A percentile compares a stretch with the other conserved stretches of the same genome.
phyloP scores from a whole-genome alignment of 1,140 invertebrate genomes.

The Dinoponera quadriceps region DNA sequence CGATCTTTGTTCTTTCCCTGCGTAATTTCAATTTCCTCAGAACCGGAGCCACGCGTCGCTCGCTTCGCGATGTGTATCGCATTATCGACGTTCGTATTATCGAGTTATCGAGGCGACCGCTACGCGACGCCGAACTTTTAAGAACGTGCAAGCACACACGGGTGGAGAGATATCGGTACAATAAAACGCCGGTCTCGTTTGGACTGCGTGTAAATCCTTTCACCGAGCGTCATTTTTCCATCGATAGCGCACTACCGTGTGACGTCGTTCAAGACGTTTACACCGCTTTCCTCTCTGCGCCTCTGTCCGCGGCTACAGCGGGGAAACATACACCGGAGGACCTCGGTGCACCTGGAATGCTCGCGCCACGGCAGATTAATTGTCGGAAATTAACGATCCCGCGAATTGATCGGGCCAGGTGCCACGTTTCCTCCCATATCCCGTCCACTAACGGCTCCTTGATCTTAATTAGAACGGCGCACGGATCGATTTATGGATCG shows the following conservation, averaged over 20 bases:
- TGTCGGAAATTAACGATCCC: not conserved
- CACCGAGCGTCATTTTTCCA: not conserved
- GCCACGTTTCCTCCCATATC: no score
- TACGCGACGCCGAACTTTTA: conserved; percentile 9
- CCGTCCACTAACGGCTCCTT: no score
- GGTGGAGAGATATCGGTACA: not conserved
- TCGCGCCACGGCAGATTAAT: not conserved
- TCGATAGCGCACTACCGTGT: not conserved
- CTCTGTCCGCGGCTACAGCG: not conserved
- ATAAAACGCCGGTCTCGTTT: conserved; percentile 7
- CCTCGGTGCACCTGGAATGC: not conserved
- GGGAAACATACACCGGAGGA: not conserved
- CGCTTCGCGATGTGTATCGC: not conserved
- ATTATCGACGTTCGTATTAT: conserved; percentile 21
- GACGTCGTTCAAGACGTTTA: not conserved
- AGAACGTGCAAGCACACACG: not conserved
- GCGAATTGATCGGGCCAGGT: not conserved
- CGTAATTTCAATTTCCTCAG: not conserved
- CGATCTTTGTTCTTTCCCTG: no score
- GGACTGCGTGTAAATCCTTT: not conserved
- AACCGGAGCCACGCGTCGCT: not conserved
- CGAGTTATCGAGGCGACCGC: conserved; percentile 16
- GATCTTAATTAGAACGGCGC: no score
- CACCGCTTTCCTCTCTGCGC: not conserved
- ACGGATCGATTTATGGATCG: no score